These are phyloP conservation scores for Pipra filicauda DNA, from an alignment of 2,113 vertebrate genomes.

Conservation along the genomic window DNA sequence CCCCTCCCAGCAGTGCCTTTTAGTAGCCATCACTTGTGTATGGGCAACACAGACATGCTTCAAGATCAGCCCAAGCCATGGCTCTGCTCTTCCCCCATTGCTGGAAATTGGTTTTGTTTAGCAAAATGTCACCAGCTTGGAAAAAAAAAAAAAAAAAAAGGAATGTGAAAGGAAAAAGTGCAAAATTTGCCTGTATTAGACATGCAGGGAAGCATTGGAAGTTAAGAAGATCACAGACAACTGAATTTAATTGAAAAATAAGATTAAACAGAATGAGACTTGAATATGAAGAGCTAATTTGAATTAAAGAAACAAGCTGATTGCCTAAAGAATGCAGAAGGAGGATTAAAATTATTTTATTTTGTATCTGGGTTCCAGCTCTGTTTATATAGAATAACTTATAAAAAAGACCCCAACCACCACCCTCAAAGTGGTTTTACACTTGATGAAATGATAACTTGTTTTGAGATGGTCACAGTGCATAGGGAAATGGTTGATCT, in stretches of 20 bases:
- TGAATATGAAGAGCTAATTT: conserved; percentile 50
- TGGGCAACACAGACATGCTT: neutral
- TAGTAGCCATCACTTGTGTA: neutral
- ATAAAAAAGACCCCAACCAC: neutral
- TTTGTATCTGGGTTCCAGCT: neutral
- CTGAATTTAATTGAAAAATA: conserved; percentile 70
- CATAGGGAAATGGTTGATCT: neutral
- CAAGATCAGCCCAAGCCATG: neutral
- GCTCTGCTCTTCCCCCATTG: neutral
- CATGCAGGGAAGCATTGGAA: conserved; percentile 6
- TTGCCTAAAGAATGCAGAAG: conserved; percentile 23
- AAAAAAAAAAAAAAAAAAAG: neutral
- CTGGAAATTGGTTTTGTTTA: neutral
- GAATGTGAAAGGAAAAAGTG: neutral
- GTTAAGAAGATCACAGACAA: conserved; percentile 63
- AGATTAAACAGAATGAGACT: conserved; percentile 61
- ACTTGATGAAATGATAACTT: neutral
- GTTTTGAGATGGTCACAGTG: neutral
- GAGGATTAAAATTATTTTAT: neutral
- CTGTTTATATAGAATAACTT: neutral
- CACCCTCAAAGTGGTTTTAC: neutral
- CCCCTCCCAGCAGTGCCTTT: neutral
- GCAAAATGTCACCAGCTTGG: neutral
- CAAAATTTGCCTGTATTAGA: conserved; percentile 24
- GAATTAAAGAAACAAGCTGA: conserved; percentile 25